Base-by-base conservation (phyloP, 30 jellyfish, hydroid and myxozoan species). In the Morbakka virulenta region DNA sequence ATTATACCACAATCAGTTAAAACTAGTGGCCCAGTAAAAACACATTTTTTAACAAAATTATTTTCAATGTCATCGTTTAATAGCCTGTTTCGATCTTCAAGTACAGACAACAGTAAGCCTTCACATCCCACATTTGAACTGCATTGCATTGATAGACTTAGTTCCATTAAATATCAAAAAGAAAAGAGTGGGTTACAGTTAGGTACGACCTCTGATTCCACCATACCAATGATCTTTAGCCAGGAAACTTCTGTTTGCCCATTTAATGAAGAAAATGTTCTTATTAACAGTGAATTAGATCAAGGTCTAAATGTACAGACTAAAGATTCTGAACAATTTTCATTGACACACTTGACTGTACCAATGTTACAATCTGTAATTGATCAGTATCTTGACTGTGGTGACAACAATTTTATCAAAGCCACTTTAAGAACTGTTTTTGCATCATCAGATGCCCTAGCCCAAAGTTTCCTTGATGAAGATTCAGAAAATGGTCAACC, bases 391-490 rank as follows among this genome's bases (percentile, higher is more conserved):
- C 30, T 35, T 48, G 89, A 84, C 47, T 91, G 98, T 76, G 81
- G 81, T 0, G 98, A 91, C 64, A 62, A 82, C 31, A 67, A 94
- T 30, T 91, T 91, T 84, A 50, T 91, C 24, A 31, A 69, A 28
- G 85, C 80, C 71, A 91, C 98, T 36, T 32, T 91, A 13, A 51
- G 98, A 26, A 91, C 98, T 22, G 98, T 91, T 23, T 91, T 91
- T 72, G 79, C 98, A 9, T 91, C 98, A 0, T 68, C 63, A 51
- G 91, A 78, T 32, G 86, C 95, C 1, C 67, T 91, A 26, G 67
- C 36, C 23, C 20, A 34, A 20, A 91, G 98, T 62, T 91, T 91
- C 68, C 35, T 87, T 1, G 26, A 62, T 33, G 80, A 69, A 32
- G 57, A 29, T 2, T 30, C 35, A n/a, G 2, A n/a, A 4, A 36